Conservation (phyloP, 2,888 invertebrate species). For the Harmothoe impar region DNA sequence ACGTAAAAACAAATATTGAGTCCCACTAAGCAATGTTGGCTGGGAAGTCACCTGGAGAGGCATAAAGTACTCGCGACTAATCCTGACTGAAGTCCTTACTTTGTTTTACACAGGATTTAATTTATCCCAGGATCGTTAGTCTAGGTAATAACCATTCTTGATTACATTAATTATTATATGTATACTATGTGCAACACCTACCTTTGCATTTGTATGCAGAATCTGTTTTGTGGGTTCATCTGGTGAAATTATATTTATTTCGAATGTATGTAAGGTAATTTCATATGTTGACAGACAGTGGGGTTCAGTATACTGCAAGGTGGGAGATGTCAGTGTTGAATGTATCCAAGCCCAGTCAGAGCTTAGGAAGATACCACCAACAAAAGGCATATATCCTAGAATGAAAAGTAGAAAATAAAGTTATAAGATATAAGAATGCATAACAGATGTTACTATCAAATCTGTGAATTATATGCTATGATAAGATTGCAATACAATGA, state of each 20-base stretch:
- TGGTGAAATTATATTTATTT: neutral
- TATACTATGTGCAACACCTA: neutral
- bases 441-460: no score
- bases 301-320: neutral
- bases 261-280: neutral
- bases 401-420: no score
- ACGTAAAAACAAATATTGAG: no score
- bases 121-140: no score
- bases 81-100: no score
- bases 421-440: no score
- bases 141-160: no score
- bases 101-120: no score
- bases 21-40: no score
- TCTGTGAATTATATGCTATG: no score
- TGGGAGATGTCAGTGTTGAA: neutral
- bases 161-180: no score
- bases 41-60: neutral
- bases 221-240: neutral
- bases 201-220: neutral
- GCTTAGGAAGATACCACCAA: neutral
- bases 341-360: neutral
- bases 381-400: neutral
- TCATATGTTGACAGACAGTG: neutral
- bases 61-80: neutral
- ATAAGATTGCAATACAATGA: no score